Base-by-base conservation (phyloP, 2,797 vertebrate genomes). In the Bucorvus abyssinicus region DNA sequence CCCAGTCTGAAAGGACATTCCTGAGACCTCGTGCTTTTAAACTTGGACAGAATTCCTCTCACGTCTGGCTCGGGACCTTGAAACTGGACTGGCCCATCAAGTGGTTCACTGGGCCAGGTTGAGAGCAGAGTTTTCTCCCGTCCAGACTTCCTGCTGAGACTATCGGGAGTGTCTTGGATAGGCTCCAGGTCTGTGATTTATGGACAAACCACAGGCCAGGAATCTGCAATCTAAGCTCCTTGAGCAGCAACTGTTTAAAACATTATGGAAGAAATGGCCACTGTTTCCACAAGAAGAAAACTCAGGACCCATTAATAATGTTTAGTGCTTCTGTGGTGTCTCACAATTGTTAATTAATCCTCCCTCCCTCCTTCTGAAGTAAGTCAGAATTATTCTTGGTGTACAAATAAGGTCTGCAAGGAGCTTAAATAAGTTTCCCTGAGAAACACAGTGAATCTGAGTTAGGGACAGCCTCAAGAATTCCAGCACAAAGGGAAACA, bases 161-260 rank as follows among this genome's bases (percentile, higher is more conserved):
- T 75, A 94, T 86, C 9, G 1, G 76, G 93, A 91, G 95, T 84
- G 91, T 76, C 80, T 97, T 97, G 96, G 95, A 44, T 6, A 74
- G 70, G 90, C 69, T 96, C 96, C 96, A 97, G 85, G 26, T 67
- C 91, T 84, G 20, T 97, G 94, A 96, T 96, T 96, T 97, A 96
- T 90, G 85, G 75, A 73, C 85, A 89, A 94, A 94, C 90, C 77
- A 5, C 95, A 96, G 68, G 88, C 93, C 94, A 94, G 93, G 95
- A 97, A 96, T 96, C 87, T 93, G 94, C 95, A 95, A 53, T 93
- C 80, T 94, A 94, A 96, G 94, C 94, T 94, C 63, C 91, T 91
- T 69, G 49, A 92, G 80, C 91, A 95, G 91, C 93, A 96, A 96
- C 96, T 96, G 95, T 94, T 97, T 90, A 94, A 97, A 95, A 96